Conservation (phyloP, 2,888 invertebrate species). For the Brachylomia viminalis region DNA sequence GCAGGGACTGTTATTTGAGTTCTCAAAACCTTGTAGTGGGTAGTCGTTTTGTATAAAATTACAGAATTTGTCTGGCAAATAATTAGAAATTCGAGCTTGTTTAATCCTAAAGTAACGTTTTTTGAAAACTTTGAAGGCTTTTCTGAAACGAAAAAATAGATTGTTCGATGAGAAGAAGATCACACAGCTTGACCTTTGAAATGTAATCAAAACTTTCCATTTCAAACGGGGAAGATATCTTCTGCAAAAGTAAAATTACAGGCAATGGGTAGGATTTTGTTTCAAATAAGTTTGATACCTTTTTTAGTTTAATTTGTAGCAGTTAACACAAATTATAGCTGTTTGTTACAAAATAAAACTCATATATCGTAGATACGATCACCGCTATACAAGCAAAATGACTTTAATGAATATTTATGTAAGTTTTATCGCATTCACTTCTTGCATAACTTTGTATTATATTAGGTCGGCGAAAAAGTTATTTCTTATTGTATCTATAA, state of each 20-base stretch:
- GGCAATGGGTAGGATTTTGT: not conserved
- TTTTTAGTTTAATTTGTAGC: not conserved
- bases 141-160: not conserved
- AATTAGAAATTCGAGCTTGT: constrained; percentile 3
- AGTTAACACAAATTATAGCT: not conserved
- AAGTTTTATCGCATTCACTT: constrained; percentile 13
- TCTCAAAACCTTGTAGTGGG: not conserved
- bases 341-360: not conserved
- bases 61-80: not conserved
- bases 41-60: not conserved
- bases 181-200: constrained; percentile 5
- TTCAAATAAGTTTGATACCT: not conserved
- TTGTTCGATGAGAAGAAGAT: not conserved
- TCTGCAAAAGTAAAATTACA: not conserved
- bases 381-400: not conserved
- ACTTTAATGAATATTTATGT: constrained; percentile 23
- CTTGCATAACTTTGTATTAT: constrained; percentile 5
- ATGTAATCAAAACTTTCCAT: constrained; percentile 37
- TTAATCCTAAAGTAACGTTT: not conserved
- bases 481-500: too few relatives aligned
- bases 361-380: not conserved
- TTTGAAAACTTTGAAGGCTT: not conserved
- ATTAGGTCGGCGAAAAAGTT: too few relatives aligned
- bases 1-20: not conserved
- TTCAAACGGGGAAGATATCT: not conserved